These are phyloP conservation scores for Orussus abietinus DNA, from an alignment of 1,140 invertebrate genomes.

Conservation along the genomic window DNA sequence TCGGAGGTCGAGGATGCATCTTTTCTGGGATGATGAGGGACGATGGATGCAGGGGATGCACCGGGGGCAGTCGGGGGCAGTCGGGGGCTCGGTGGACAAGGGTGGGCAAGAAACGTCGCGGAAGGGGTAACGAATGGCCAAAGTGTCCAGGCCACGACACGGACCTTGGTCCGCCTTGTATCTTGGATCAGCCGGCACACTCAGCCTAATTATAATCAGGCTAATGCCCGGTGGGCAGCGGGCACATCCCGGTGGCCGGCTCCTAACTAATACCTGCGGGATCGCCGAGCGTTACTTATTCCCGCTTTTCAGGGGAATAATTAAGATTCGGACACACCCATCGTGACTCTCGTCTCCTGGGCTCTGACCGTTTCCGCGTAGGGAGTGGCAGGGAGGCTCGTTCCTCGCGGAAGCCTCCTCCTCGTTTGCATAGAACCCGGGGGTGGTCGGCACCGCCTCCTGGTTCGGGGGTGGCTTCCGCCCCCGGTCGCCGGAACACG, in stretches of 20 bases:
- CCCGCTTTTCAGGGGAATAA: conserved; percentile 38
- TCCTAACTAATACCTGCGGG: conserved; percentile 16
- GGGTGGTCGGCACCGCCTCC: conserved; percentile 15
- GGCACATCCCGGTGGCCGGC: conserved; percentile 23
- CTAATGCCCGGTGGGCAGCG: conserved; percentile 43
- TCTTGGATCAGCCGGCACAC: conserved; percentile 49
- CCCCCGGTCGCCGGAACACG: not conserved
- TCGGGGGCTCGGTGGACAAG: no score
- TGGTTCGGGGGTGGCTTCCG: conserved; percentile 1
- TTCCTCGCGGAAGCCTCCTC: conserved; percentile 39
- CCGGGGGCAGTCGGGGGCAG: no score
- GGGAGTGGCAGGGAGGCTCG: conserved; percentile 53
- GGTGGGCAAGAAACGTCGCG: conserved; percentile 1
- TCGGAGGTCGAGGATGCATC: not conserved
- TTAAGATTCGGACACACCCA: conserved; percentile 56
- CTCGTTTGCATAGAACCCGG: conserved; percentile 43
- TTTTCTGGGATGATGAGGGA: no score
- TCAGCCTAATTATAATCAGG: conserved; percentile 56
- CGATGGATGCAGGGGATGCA: no score
- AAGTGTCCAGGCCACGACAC: conserved; percentile 19
- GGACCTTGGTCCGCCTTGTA: conserved; percentile 34
- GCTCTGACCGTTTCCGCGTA: conserved; percentile 42
- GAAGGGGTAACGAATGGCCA: conserved; percentile 22
- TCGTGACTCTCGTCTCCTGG: conserved; percentile 46
- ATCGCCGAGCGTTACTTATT: conserved; percentile 37